These are phyloP conservation scores for Rhinella marina DNA, from an alignment of 2,797 vertebrate genomes.

Conservation along the genomic window DNA sequence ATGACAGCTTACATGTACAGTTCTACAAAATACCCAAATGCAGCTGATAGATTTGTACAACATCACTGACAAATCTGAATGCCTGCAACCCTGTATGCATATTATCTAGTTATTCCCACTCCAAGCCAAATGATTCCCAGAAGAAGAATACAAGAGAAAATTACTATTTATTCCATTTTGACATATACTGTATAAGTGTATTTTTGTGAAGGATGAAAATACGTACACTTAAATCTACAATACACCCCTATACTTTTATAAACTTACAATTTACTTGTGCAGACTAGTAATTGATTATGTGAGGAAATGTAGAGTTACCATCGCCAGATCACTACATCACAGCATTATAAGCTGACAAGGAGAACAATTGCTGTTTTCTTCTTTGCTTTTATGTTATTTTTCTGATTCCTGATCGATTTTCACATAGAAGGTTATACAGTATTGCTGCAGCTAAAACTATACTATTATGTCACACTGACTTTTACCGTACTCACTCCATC, in stretches of 20 bases:
- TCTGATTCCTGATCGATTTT: slow-evolving; percentile 4
- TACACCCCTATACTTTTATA: not conserved
- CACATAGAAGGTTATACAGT: not conserved
- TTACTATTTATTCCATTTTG: not conserved
- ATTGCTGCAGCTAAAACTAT: not conserved
- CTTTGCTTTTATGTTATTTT: not conserved
- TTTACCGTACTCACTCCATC: not conserved
- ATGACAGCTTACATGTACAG: not conserved
- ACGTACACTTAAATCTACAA: not conserved
- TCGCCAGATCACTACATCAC: not conserved
- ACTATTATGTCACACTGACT: slow-evolving; percentile 3
- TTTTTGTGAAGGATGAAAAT: not conserved
- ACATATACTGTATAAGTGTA: not conserved
- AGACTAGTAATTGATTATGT: not conserved
- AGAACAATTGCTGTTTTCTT: not conserved
- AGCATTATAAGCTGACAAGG: not conserved
- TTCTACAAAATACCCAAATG: not conserved
- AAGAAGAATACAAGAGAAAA: not conserved
- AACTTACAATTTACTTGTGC: not conserved
- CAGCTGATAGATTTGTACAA: not conserved
- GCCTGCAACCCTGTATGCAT: not conserved
- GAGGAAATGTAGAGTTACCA: not conserved
- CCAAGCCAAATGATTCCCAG: not conserved
- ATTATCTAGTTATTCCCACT: not conserved
- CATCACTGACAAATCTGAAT: not conserved